Evolutionary conservation across 2,888 invertebrate species (phyloP), one percentile per base, ranked within the genome.

Genomic region (Quadroppia sp.): DNA sequence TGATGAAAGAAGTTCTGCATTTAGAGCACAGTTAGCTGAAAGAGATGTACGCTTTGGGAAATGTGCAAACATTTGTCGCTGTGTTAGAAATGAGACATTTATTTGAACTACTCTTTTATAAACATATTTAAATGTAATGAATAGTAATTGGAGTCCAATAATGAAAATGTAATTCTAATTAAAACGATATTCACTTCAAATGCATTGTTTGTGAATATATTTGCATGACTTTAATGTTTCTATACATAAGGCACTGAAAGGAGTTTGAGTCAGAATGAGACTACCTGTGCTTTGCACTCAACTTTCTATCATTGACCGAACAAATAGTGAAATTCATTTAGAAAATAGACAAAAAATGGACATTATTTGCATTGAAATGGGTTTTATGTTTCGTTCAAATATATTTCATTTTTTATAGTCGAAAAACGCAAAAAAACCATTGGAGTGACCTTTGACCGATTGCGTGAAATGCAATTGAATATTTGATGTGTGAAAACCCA

Each of bases 311-410:
- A 32, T 64, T 64, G 36, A 64, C 61, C 36, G 36, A 64, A 64
- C 61, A 64, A 64, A 64, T 64, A 64, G 28, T 64, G 28, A 36
- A 64, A 64, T 64, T 64, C 61, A 64, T 64, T 64, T 64, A 64
- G 61, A 36, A 64, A 64, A 64, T 64, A n/a, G n/a, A n/a, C n/a
- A n/a, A n/a, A n/a, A n/a, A n/a, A n/a, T n/a, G 61, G 61, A 64
- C 61, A 28, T 30, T 64, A 64, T n/a, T 36, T 20, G 61, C 32
- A 36, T 64, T 36, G 25, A n/a, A n/a, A n/a, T n/a, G n/a, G n/a
- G n/a, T n/a, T n/a, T n/a, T n/a, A n/a, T n/a, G n/a, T n/a, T n/a
- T n/a, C n/a, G n/a, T n/a, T n/a, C n/a, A 28, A 6, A 28, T 56
- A 32, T 36, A 1, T 9, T 64, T 32, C 20, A 20, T 13, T 59